These are phyloP conservation scores for Meta bourneti DNA, from an alignment of 2,888 invertebrate genomes.

Conservation along the genomic window DNA sequence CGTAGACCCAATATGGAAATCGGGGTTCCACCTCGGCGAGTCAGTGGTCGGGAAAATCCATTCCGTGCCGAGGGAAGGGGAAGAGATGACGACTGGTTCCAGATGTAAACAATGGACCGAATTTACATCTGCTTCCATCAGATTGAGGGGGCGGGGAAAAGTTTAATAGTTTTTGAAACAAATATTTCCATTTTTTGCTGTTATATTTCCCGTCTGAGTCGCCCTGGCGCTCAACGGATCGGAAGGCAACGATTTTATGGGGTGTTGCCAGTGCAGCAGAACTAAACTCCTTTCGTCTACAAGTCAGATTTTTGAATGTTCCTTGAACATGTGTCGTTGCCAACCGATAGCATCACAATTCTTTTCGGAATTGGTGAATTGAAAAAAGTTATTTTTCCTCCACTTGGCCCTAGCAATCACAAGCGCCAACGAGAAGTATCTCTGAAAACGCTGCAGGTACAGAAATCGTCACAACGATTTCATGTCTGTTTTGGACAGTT, in stretches of 20 bases:
- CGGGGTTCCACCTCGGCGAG: background rate
- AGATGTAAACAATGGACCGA: constrained; percentile 71
- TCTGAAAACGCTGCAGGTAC: too few relatives aligned
- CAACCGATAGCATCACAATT: too few relatives aligned
- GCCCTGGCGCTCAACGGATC: constrained; percentile 6
- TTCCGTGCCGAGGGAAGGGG: background rate
- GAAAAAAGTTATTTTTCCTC: too few relatives aligned
- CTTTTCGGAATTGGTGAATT: too few relatives aligned
- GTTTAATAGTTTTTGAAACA: constrained; percentile 66
- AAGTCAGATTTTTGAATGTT: too few relatives aligned
- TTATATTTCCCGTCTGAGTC: background rate
- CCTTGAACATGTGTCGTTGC: too few relatives aligned
- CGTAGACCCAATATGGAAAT: constrained; percentile 16
- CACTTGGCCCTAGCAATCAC: too few relatives aligned
- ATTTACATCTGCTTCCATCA: constrained; percentile 53
- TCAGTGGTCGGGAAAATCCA: too few relatives aligned
- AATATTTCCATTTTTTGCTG: constrained; percentile 57
- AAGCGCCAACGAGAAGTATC: too few relatives aligned
- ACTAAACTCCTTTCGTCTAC: too few relatives aligned
- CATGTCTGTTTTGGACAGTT: too few relatives aligned
- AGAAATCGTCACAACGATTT: too few relatives aligned
- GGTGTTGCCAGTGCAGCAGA: background rate
- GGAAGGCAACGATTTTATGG: constrained; percentile 18
- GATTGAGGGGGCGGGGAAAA: constrained; percentile 6
- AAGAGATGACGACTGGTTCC: background rate